Evolutionary conservation across 2,113 vertebrate genomes (phyloP).

Genomic region (Bolborhynchus lineola): DNA sequence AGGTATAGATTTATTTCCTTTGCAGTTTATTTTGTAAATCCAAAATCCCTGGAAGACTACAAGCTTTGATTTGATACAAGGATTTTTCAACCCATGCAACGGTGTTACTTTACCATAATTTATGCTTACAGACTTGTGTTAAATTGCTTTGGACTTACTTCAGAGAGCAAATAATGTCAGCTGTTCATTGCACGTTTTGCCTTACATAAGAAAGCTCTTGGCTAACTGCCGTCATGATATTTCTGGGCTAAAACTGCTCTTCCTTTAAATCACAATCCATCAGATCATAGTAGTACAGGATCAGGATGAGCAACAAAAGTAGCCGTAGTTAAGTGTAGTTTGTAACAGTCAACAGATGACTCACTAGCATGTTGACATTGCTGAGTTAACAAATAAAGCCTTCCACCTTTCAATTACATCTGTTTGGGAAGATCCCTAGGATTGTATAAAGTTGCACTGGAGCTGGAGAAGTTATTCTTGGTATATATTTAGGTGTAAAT

Average conservation of each 20-base stretch:
- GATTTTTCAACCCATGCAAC: neutral
- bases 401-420: neutral
- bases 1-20: neutral
- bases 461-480: neutral
- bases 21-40: neutral
- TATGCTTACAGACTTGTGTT: neutral
- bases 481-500: constrained; percentile 1
- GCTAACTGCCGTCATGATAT: neutral
- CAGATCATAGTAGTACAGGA: neutral
- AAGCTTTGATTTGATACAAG: neutral
- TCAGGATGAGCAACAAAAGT: neutral
- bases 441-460: neutral
- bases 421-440: constrained; percentile 5
- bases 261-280: neutral
- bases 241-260: neutral
- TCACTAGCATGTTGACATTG: neutral
- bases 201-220: neutral
- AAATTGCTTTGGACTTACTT: neutral
- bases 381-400: neutral
- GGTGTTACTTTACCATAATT: neutral
- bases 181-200: neutral
- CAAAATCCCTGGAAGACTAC: neutral
- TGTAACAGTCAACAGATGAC: neutral
- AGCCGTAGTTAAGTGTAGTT: neutral
- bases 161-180: neutral